Base-by-base conservation (phyloP, 2,113 vertebrate genomes). In the Gavia stellata region DNA sequence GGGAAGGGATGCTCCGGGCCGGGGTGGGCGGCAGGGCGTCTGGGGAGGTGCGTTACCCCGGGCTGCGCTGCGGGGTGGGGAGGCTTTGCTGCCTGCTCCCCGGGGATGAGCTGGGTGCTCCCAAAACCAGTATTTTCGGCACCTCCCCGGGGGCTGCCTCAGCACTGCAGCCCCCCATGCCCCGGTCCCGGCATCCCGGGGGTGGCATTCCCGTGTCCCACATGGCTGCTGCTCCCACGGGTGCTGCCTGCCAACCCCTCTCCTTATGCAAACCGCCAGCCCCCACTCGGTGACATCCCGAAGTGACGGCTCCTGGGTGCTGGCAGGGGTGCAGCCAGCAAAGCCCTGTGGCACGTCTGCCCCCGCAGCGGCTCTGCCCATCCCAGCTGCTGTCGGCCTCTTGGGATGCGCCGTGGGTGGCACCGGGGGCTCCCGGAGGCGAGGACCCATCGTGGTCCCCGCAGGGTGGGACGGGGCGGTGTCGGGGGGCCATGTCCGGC, bases 201-300 rank as follows among this genome's bases (percentile, higher is more conserved):
- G 81, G 73, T 85, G 92, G 23, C 77, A 90, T 78, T 78, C 29
- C 75, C 1, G 1, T 14, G 49, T 81, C 73, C 94, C 75, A 29
- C n/a, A 1, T 28, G 86, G 73, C 70, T 85, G 90, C 62, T 67
- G 19, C 95, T 13, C 88, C 90, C 95, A 75, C 13, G 44, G 96
- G 88, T 0, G 7, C 95, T 85, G 70, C 94, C 78, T 95, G 85
- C 90, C 95, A 95, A 10, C 90, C 78, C 73, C 92, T 96, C 94
- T 94, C 90, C 9, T 95, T 97, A 88, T 92, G 94, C 95, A 96
- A 95, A 61, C 50, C n/a, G 87, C 96, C 95, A 93, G 81, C 85
- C 78, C 77, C 88, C 92, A 66, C 70, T 56, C 26, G 8, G 81
- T 85, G 92, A 55, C 88, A 84, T 21, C 88, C 17, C 2, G 2